Evolutionary conservation across 2,888 invertebrate species (phyloP).

Genomic region (Cenopis cana): DNA sequence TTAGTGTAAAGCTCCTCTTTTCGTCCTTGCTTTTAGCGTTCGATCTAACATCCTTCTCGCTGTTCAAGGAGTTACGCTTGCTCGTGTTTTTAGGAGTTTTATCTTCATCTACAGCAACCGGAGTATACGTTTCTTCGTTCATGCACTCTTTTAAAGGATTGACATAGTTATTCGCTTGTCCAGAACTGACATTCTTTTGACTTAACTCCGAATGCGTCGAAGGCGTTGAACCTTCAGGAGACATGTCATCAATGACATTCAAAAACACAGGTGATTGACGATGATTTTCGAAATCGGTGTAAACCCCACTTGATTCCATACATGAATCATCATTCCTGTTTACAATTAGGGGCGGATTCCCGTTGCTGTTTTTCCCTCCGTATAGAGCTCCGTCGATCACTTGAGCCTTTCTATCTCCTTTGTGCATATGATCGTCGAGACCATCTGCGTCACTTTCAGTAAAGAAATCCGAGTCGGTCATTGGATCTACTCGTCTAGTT

Average conservation of each 20-base stretch:
- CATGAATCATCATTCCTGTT: slow-evolving; percentile 89
- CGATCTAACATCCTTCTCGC: slow-evolving; percentile 69
- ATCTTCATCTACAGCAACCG: slow-evolving; percentile 61
- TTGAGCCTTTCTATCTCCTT: slow-evolving; percentile 91
- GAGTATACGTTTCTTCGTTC: slow-evolving; percentile 62
- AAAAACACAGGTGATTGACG: slow-evolving; percentile 79
- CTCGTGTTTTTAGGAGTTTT: slow-evolving; percentile 73
- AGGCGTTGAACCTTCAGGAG: slow-evolving; percentile 87
- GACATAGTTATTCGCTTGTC: slow-evolving; percentile 66
- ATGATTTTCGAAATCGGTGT: slow-evolving; percentile 92
- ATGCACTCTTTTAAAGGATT: slow-evolving; percentile 63
- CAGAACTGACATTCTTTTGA: slow-evolving; percentile 74
- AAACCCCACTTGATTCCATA: slow-evolving; percentile 96
- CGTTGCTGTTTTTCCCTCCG: slow-evolving; percentile 87
- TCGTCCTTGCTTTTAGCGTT: slow-evolving; percentile 81
- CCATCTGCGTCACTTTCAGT: slow-evolving; percentile 96
- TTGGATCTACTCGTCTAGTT: slow-evolving; percentile 90
- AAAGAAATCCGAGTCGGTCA: slow-evolving; percentile 97
- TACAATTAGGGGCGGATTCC: slow-evolving; percentile 83
- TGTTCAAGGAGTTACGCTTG: slow-evolving; percentile 78
- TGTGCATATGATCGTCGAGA: slow-evolving; percentile 89
- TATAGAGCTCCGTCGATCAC: slow-evolving; percentile 96
- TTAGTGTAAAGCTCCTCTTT: slow-evolving; percentile 82
- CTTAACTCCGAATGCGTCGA: slow-evolving; percentile 83
- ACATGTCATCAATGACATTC: slow-evolving; percentile 88